Evolutionary conservation across 2,797 vertebrate genomes (phyloP).

Genomic region (Delichon dasypus): DNA sequence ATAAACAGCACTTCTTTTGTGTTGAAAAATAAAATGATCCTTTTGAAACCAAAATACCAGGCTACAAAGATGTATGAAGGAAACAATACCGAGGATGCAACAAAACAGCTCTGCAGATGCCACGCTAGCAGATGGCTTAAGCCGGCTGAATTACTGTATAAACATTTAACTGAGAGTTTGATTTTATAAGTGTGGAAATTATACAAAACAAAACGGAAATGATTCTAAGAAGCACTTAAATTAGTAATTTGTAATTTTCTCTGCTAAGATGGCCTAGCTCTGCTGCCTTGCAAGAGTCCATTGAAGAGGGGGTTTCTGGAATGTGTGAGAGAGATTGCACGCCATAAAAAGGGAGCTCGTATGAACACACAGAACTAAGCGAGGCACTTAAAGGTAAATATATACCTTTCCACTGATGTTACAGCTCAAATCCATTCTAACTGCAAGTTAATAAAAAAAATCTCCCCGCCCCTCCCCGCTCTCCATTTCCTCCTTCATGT

Average conservation of each 20-base stretch:
- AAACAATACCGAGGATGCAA: slow-evolving; percentile 23
- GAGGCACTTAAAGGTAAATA: background rate
- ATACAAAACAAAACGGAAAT: slow-evolving; percentile 63
- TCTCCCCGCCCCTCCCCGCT: background rate
- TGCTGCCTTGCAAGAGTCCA: background rate
- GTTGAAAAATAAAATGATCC: background rate
- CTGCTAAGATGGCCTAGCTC: background rate
- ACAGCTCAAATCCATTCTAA: background rate
- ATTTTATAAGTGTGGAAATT: slow-evolving; percentile 64
- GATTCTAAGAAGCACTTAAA: slow-evolving; percentile 46
- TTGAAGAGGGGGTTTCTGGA: background rate
- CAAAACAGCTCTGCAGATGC: slow-evolving; percentile 34
- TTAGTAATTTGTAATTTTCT: slow-evolving; percentile 68
- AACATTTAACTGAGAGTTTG: slow-evolving; percentile 66
- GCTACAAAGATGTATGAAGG: slow-evolving; percentile 36
- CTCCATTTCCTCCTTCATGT: slow-evolving; percentile 26
- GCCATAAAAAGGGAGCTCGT: background rate
- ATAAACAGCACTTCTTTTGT: slow-evolving; percentile 56
- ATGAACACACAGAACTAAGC: background rate
- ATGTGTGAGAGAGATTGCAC: background rate
- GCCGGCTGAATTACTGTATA: slow-evolving; percentile 46
- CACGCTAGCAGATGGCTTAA: slow-evolving; percentile 44
- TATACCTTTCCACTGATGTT: slow-evolving; percentile 36
- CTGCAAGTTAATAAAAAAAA: slow-evolving; percentile 16
- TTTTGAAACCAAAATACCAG: slow-evolving; percentile 55